These are phyloP conservation scores for Drosophila nigromelanica DNA, from an alignment of 1,140 invertebrate genomes.

Conservation along the genomic window DNA sequence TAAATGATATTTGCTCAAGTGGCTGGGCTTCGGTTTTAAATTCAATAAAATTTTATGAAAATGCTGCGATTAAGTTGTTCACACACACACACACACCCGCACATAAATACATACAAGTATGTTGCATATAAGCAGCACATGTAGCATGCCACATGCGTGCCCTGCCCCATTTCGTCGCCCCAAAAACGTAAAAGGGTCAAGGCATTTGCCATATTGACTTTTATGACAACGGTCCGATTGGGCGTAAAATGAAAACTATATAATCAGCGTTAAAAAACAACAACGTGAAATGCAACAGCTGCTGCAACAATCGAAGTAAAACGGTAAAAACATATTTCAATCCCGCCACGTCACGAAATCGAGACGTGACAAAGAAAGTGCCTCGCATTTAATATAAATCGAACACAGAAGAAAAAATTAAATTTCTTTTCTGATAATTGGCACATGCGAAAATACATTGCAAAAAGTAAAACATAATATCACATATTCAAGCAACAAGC, in stretches of 20 bases:
- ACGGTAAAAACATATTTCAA: constrained; percentile 41
- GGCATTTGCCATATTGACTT: constrained; percentile 64
- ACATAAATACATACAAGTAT: neutral
- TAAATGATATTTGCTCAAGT: constrained; percentile 82
- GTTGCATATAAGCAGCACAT: neutral
- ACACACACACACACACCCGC: constrained; percentile 5
- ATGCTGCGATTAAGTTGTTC: constrained; percentile 75
- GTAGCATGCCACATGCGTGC: constrained; percentile 56
- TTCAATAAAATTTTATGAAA: constrained; percentile 83
- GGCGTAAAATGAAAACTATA: constrained; percentile 64
- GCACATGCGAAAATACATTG: constrained; percentile 9
- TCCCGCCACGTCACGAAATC: constrained; percentile 22
- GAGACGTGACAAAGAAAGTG: constrained; percentile 40
- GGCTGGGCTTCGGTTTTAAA: constrained; percentile 69
- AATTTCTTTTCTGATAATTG: constrained; percentile 50
- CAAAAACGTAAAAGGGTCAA: constrained; percentile 68
- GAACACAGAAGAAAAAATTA: constrained; percentile 8
- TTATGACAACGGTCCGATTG: constrained; percentile 65
- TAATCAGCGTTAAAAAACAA: constrained; percentile 57
- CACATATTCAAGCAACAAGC: neutral
- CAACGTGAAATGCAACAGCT: constrained; percentile 64
- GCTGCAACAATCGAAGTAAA: constrained; percentile 67
- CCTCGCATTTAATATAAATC: constrained; percentile 33
- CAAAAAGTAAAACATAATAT: too few relatives aligned
- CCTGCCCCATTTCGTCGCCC: neutral